phyloP scores from a whole-genome alignment of 2,888 invertebrate genomes.

The Smittia sp. region DNA sequence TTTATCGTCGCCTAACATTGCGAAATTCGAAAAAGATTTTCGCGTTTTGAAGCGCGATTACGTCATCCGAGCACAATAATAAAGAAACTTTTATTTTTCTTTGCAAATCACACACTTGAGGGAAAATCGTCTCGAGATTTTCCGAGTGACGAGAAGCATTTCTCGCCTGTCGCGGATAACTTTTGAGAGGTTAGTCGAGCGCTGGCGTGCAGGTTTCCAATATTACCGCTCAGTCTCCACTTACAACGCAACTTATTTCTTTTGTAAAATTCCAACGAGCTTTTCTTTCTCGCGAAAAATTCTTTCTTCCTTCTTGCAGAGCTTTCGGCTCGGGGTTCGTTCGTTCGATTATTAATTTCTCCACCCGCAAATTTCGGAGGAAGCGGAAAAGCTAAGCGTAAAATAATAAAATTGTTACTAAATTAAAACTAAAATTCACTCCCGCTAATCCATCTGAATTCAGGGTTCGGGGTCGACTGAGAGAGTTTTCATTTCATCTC shows the following conservation, averaged over 20 bases:
- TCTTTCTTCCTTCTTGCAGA: neutral
- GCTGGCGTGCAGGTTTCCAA: conserved; percentile 5
- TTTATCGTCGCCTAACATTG: neutral
- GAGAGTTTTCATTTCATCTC: conserved; percentile 6
- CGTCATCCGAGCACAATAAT: conserved; percentile 22
- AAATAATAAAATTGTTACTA: conserved; percentile 21
- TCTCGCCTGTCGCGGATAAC: neutral
- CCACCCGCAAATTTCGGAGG: neutral
- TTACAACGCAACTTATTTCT: conserved; percentile 5
- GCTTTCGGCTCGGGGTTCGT: neutral
- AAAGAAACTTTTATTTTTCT: conserved; percentile 10
- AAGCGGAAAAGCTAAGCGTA: neutral
- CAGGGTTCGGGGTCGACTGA: conserved; percentile 53
- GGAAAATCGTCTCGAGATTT: neutral
- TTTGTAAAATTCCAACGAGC: neutral
- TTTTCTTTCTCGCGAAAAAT: neutral
- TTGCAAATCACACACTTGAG: conserved; percentile 1
- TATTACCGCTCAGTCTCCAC: neutral
- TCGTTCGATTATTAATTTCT: conserved; percentile 29
- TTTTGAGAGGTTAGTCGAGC: conserved; percentile 13
- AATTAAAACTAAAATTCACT: conserved; percentile 29
- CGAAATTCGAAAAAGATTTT: neutral
- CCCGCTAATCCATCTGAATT: conserved; percentile 33
- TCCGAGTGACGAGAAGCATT: neutral
- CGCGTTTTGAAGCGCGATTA: conserved; percentile 1